Base-by-base conservation (phyloP, 2,888 invertebrate genomes). In the Entomobrya multifasciata region DNA sequence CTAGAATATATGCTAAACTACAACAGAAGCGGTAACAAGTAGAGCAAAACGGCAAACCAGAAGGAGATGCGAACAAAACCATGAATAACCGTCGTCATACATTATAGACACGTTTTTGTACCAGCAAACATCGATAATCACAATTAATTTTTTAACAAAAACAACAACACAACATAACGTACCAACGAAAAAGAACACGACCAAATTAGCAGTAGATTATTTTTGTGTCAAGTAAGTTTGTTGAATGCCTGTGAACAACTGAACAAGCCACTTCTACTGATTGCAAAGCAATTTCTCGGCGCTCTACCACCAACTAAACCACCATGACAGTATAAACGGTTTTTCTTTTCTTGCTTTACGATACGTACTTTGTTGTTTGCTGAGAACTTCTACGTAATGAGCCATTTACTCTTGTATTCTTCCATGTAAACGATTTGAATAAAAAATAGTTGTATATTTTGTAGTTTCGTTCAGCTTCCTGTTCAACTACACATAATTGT, bases 361-460 rank as follows among this genome's bases (percentile, higher is more conserved):
- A 27, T 36, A n/a, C n/a, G n/a, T n/a, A n/a, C n/a, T 36, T 67
- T 67, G 67, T 44, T 13, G 20, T n/a, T n/a, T n/a, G n/a, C n/a
- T 20, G 36, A 65, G 44, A 25, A 47, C 44, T 20, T 44, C 60
- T 44, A 10, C 44, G 79, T 80, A 80, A 65, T 80, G 55, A 67
- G 41, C 79, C 79, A 80, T 67, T 80, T 80, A 80, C 5, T 30
- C 79, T 67, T 80, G 65, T 79, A 27, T 11, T 79, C 52, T 30
- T 65, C 17, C 41, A 65, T 55, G 65, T 52, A 65, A 80, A 80
- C 36, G 52, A 36, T 67, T 30, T 57, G 8, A 47, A 47, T 62
- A 57, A 76, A 76, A 52, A 52, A 17, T 41, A 15, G 4, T 13
- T 27, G 25, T 52, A 30, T 20, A n/a, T n/a, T n/a, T n/a, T n/a